Percentiles rank a stretch among this genome's conserved stretches.
Evolutionary conservation across 2,113 vertebrate genomes (phyloP).

Genomic region (Alectura lathami): DNA sequence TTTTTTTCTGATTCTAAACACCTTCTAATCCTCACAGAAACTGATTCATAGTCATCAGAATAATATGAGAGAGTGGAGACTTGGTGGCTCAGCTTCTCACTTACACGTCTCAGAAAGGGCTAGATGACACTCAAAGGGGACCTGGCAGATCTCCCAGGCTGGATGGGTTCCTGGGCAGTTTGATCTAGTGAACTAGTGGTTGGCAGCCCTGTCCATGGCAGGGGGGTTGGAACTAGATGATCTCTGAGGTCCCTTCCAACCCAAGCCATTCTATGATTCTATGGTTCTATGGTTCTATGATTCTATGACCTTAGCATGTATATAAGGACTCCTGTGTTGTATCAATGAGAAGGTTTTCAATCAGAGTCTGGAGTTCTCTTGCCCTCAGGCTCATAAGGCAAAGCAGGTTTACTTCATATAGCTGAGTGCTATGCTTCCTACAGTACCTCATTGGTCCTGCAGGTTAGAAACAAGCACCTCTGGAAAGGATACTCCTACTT

Average conservation of each 20-base stretch:
- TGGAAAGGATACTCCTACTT: background rate
- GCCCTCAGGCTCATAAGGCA: background rate
- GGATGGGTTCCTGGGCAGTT: no score
- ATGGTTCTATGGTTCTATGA: no score
- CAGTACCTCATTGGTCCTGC: accelerated
- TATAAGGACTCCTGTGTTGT: background rate
- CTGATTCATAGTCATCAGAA: background rate
- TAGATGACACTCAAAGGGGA: background rate
- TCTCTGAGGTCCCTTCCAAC: no score
- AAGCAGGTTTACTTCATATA: no score
- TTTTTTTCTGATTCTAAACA: background rate
- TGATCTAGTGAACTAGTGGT: no score
- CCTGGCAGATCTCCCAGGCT: no score
- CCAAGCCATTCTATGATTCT: no score
- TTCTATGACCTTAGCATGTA: no score
- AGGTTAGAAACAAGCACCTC: background rate
- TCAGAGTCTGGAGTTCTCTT: background rate
- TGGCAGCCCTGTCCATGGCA: no score
- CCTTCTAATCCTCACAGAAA: background rate
- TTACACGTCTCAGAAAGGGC: background rate
- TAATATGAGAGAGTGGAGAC: background rate
- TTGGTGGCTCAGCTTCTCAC: background rate
- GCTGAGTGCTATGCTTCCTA: background rate
- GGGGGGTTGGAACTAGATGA: no score
- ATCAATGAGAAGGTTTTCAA: background rate